Conservation (phyloP, 2,113 vertebrate genomes). For the Xerus inauris region DNA sequence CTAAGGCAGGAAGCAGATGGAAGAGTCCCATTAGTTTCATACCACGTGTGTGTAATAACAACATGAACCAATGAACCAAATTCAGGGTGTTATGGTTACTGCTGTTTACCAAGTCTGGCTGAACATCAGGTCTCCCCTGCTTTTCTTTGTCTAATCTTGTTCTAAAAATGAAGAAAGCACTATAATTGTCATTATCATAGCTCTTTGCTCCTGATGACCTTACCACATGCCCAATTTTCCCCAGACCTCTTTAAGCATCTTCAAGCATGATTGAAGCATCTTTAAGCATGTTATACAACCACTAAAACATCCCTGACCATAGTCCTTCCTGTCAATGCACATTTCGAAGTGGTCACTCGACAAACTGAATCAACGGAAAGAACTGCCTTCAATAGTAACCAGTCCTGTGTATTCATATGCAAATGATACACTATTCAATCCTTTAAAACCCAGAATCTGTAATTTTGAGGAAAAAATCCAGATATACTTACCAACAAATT, state of each 20-base stretch:
- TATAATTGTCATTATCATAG: conserved; percentile 75
- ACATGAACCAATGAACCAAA: not conserved
- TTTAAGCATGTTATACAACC: conserved; percentile 81
- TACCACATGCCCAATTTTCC: conserved; percentile 80
- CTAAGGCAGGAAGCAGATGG: not conserved
- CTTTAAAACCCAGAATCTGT: conserved; percentile 74
- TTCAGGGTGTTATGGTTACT: not conserved
- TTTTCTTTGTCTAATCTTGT: not conserved
- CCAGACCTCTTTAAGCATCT: conserved; percentile 77
- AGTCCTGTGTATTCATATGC: conserved; percentile 74
- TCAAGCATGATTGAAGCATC: conserved; percentile 79
- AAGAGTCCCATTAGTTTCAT: not conserved
- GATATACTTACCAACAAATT: conserved; percentile 57
- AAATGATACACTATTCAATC: conserved; percentile 71
- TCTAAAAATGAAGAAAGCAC: not conserved
- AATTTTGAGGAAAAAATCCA: conserved; percentile 66
- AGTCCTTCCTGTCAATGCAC: conserved; percentile 66
- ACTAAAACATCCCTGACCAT: conserved; percentile 81
- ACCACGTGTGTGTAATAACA: not conserved
- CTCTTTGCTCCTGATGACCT: conserved; percentile 80
- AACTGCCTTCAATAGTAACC: conserved; percentile 79
- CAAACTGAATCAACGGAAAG: conserved; percentile 79
- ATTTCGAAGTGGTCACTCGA: conserved; percentile 78
- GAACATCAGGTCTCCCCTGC: not conserved
- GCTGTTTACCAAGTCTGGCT: not conserved